Conservation (phyloP, 2,113 vertebrate genomes). For the Tragelaphus strepsiceros region DNA sequence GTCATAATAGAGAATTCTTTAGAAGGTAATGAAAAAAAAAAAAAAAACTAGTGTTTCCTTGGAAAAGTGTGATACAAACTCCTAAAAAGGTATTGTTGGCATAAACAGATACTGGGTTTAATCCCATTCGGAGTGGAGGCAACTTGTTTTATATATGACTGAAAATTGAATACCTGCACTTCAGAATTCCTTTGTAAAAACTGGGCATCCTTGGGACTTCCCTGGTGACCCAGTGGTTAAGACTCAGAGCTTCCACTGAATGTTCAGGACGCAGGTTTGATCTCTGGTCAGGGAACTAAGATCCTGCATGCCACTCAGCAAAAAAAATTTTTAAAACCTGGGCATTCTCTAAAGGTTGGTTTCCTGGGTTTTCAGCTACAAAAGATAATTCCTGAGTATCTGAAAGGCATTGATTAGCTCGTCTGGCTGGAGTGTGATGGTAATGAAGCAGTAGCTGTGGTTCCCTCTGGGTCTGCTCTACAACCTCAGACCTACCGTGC, state of each 20-base stretch:
- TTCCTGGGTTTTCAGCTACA: background rate
- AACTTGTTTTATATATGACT: background rate
- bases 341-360: background rate
- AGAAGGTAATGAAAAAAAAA: background rate
- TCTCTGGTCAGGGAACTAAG: background rate
- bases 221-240: background rate
- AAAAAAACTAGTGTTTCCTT: background rate
- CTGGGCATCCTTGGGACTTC: background rate
- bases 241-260: background rate
- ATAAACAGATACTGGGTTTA: background rate
- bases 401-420: background rate
- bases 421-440: background rate
- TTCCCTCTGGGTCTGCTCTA: background rate
- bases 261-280: background rate
- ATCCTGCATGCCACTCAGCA: background rate
- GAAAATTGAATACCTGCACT: background rate
- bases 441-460: background rate
- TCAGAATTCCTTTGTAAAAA: slow-evolving; percentile 1
- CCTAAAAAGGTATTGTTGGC: background rate
- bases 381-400: background rate
- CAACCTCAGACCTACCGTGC: background rate
- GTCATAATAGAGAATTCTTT: background rate
- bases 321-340: background rate
- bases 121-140: background rate
- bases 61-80: background rate